A percentile compares a stretch with the other conserved stretches of the same genome.
Conservation (phyloP, 2,113 vertebrate species). For the Triplophysa tibetana region DNA sequence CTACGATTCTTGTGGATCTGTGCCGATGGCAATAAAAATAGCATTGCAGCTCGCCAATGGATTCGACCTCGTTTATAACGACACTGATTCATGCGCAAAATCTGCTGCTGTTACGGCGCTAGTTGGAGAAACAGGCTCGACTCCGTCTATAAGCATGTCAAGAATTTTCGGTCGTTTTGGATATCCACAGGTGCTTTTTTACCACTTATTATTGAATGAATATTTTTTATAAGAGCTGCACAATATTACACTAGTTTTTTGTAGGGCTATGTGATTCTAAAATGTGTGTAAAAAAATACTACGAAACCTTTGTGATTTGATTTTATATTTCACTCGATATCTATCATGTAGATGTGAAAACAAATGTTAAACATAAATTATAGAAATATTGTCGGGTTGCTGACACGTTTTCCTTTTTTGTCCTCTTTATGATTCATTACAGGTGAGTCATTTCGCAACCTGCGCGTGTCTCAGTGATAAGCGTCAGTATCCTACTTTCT, state of each 20-base stretch:
- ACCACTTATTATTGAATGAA: too few relatives aligned
- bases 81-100: constrained; percentile 29
- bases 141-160: constrained; percentile 66
- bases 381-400: neutral
- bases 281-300: too few relatives aligned
- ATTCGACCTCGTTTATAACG: constrained; percentile 40
- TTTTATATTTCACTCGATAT: too few relatives aligned
- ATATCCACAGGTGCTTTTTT: constrained; percentile 60
- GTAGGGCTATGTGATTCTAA: too few relatives aligned
- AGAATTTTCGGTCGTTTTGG: constrained; percentile 59
- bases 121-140: constrained; percentile 66
- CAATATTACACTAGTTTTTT: too few relatives aligned
- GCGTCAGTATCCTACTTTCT: constrained; percentile 66
- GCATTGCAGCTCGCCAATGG: constrained; percentile 63
- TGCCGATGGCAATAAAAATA: constrained; percentile 49
- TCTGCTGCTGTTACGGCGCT: constrained; percentile 51
- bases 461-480: constrained; percentile 74
- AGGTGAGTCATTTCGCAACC: constrained; percentile 77
- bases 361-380: too few relatives aligned
- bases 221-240: too few relatives aligned
- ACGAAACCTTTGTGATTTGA: too few relatives aligned
- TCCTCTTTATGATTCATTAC: neutral
- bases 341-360: constrained; percentile 67
- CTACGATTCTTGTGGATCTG: constrained; percentile 65
- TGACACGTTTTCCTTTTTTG: constrained; percentile 40